Conservation (phyloP, 1,140 invertebrate species). For the Eriocheir sinensis region DNA sequence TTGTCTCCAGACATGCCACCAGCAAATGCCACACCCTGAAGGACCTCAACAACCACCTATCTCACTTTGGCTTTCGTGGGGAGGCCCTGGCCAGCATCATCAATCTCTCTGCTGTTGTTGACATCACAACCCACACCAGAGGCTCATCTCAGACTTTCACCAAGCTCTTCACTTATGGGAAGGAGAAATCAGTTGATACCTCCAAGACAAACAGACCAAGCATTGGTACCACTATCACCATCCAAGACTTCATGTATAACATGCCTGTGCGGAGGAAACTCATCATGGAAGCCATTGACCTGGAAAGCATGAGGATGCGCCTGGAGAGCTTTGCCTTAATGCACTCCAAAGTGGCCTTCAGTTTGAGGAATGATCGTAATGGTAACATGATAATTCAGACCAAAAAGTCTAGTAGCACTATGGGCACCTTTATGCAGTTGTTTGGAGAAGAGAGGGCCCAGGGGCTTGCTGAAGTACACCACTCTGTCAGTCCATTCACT, state of each 20-base stretch:
- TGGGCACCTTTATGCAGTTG: conserved; percentile 83
- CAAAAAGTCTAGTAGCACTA: conserved; percentile 83
- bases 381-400: conserved; percentile 84
- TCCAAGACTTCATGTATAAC: conserved; percentile 86
- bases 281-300: conserved; percentile 83
- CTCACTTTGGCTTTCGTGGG: conserved; percentile 86
- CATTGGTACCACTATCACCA: conserved; percentile 86
- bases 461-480: conserved; percentile 83
- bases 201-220: conserved; percentile 82
- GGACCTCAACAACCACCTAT: conserved; percentile 83
- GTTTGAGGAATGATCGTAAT: conserved; percentile 85
- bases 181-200: conserved; percentile 80
- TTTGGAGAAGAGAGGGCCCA: conserved; percentile 83
- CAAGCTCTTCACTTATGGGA: conserved; percentile 83
- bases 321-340: conserved; percentile 85
- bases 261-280: conserved; percentile 85
- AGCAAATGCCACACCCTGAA: conserved; percentile 85
- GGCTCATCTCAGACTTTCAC: conserved; percentile 82
- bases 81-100: conserved; percentile 86
- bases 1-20: conserved; percentile 83
- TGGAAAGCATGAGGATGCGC: conserved; percentile 84
- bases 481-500: conserved; percentile 83
- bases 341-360: conserved; percentile 84
- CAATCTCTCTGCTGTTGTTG: conserved; percentile 83
- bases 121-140: conserved; percentile 83